A percentile compares a stretch with the other conserved stretches of the same genome.
Evolutionary conservation across 1,140 invertebrate species (phyloP).

Genomic region (Drosophila erecta): DNA sequence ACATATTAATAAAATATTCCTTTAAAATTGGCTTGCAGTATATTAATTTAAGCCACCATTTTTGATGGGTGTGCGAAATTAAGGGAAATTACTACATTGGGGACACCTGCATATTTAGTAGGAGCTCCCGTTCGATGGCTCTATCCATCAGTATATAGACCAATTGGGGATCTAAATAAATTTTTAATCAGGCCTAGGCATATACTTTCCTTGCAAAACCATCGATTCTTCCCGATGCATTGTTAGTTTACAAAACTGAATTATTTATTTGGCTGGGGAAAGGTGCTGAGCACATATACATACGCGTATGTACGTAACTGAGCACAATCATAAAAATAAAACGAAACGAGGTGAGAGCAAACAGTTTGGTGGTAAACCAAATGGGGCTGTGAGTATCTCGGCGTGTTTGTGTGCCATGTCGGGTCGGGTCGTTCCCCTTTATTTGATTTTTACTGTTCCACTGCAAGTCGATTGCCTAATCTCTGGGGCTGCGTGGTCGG

Average conservation of each 20-base stretch:
- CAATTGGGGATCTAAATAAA: neutral
- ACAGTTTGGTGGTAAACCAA: slow-evolving; percentile 34
- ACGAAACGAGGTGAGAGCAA: slow-evolving; percentile 29
- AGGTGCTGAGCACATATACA: slow-evolving; percentile 16
- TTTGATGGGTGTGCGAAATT: neutral
- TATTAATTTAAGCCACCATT: no score
- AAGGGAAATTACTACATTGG: slow-evolving; percentile 1
- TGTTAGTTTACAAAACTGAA: slow-evolving; percentile 60
- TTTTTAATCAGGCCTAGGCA: neutral
- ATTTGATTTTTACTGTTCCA: slow-evolving; percentile 56
- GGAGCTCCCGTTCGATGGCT: slow-evolving; percentile 14
- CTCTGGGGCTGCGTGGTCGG: neutral
- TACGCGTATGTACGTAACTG: no score
- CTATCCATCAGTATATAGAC: slow-evolving; percentile 2
- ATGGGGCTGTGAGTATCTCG: neutral
- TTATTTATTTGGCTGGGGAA: slow-evolving; percentile 67
- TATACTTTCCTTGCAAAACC: slow-evolving; percentile 1
- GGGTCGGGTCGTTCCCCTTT: slow-evolving; percentile 38
- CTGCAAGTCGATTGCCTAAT: slow-evolving; percentile 49
- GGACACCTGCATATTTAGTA: slow-evolving; percentile 8
- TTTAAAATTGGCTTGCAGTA: no score
- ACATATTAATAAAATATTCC: no score
- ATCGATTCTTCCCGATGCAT: slow-evolving; percentile 7
- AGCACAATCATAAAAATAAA: slow-evolving; percentile 64
- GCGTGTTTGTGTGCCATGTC: neutral